phyloP scores from a whole-genome alignment of 2,797 vertebrate genomes.

The Peromyscus nudipes region DNA sequence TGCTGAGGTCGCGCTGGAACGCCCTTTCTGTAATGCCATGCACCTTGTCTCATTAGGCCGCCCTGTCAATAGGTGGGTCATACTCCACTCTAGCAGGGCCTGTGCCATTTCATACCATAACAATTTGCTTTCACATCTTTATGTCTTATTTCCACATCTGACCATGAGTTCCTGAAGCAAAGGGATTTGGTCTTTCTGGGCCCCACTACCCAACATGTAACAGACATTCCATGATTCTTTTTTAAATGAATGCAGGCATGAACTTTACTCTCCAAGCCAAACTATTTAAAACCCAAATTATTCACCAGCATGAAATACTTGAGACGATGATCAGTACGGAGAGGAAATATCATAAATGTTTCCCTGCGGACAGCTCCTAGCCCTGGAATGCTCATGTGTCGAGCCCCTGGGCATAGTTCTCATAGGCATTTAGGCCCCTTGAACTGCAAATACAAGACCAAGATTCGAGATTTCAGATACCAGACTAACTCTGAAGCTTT shows the following conservation, averaged over 20 bases:
- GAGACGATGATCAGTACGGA: not conserved
- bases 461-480: not conserved
- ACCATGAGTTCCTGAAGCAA: constrained; percentile 12
- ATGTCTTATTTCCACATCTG: not conserved
- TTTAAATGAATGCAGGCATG: not conserved
- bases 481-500: not conserved
- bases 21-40: not conserved
- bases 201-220: not conserved
- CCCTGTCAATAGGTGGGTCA: not conserved
- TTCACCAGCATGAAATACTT: constrained; percentile 22
- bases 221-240: not conserved
- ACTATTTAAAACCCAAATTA: constrained; percentile 51
- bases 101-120: not conserved
- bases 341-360: constrained; percentile 37
- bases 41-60: not conserved
- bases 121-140: not conserved
- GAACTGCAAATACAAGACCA: not conserved
- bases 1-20: not conserved
- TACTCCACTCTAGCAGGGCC: not conserved
- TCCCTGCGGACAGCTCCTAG: not conserved
- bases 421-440: not conserved
- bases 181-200: not conserved
- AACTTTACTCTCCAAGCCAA: constrained; percentile 34
- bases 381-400: not conserved
- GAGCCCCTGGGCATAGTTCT: not conserved